Evolutionary conservation across 2,888 invertebrate species (phyloP).

Genomic region (Julus scanicus): DNA sequence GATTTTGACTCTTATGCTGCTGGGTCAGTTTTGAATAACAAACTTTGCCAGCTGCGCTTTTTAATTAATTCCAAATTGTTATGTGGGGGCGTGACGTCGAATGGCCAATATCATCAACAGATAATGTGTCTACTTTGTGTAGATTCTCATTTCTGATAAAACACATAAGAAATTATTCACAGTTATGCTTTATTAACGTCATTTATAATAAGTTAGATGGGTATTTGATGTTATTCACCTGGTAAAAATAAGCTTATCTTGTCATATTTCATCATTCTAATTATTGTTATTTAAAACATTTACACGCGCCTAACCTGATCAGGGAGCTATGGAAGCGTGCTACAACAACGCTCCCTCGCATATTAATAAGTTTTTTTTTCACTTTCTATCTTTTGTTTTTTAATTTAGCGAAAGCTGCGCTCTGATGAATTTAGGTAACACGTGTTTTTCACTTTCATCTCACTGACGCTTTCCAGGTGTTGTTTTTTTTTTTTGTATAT

Average conservation of each 20-base stretch:
- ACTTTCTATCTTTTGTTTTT: not conserved
- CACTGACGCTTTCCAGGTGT: not conserved
- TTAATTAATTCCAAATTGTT: conserved; percentile 3
- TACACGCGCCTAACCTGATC: not conserved
- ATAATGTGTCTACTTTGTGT: too few relatives aligned
- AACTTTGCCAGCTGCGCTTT: conserved; percentile 1
- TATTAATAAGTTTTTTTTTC: conserved; percentile 12
- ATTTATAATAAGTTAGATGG: not conserved
- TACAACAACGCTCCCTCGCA: not conserved
- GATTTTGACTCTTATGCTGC: not conserved
- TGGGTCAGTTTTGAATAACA: not conserved
- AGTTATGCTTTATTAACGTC: not conserved
- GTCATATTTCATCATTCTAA: not conserved
- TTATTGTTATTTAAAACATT: not conserved
- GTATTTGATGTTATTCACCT: not conserved
- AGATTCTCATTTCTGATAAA: too few relatives aligned
- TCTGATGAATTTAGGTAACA: conserved; percentile 24
- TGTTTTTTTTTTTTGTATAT: not conserved
- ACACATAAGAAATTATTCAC: not conserved
- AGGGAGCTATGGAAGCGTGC: conserved; percentile 36
- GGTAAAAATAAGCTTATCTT: not conserved
- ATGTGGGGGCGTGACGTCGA: not conserved
- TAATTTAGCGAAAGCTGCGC: conserved; percentile 36
- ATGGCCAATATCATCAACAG: too few relatives aligned
- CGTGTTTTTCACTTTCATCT: conserved; percentile 8